phyloP scores from a whole-genome alignment of 2,797 vertebrate species.

The Acestrorhynchus altus region DNA sequence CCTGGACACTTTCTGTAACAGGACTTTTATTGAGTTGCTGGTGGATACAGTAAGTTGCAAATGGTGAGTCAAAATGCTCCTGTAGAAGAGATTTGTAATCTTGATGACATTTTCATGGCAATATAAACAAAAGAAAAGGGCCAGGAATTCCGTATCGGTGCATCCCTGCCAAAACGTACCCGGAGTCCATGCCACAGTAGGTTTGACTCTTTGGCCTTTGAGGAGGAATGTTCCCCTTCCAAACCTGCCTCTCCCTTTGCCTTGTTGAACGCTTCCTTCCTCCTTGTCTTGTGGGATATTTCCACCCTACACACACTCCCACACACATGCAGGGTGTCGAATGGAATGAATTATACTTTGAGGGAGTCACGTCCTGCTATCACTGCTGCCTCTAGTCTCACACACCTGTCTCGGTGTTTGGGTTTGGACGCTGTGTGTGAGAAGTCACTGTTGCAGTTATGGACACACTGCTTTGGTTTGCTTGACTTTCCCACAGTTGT shows the following conservation, averaged over 20 bases:
- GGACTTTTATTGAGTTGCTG: too few species aligned
- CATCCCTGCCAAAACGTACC: neutral
- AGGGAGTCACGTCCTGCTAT: slow-evolving; percentile 34
- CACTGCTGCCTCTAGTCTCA: slow-evolving; percentile 1
- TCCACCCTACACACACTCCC: slow-evolving; percentile 17
- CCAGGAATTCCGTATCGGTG: neutral
- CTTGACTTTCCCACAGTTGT: slow-evolving; percentile 2
- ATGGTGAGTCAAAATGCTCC: too few species aligned
- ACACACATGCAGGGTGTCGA: neutral
- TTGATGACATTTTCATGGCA: neutral
- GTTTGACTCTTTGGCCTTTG: slow-evolving; percentile 7
- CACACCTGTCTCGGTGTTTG: slow-evolving; percentile 7
- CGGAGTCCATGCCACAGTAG: neutral
- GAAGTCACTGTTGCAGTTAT: neutral
- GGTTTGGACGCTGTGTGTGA: slow-evolving; percentile 5
- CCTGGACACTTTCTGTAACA: too few species aligned
- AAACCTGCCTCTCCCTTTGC: neutral
- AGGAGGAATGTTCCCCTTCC: slow-evolving; percentile 26
- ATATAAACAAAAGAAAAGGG: neutral
- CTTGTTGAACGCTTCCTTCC: slow-evolving; percentile 62
- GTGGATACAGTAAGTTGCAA: too few species aligned
- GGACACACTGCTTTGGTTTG: neutral
- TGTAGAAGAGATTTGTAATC: too few species aligned
- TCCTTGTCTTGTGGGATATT: slow-evolving; percentile 35
- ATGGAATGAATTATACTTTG: slow-evolving; percentile 43